Conservation (phyloP, 2,888 invertebrate species). For the Drosophila tanythrix region DNA sequence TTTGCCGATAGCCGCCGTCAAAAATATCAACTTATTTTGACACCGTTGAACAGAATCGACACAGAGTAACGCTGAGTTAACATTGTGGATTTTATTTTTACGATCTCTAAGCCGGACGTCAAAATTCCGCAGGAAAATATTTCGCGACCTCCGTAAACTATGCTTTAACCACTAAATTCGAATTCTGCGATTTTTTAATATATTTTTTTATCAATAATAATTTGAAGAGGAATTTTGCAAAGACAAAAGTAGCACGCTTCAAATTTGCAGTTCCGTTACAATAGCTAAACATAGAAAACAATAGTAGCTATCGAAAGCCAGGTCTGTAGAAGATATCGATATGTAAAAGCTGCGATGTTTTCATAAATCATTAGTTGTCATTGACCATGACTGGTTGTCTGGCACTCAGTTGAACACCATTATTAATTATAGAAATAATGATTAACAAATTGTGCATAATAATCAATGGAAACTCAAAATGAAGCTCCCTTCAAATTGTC, state of each 20-base stretch:
- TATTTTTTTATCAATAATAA: too few species aligned
- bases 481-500: slow-evolving; percentile 93
- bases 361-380: neutral
- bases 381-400: neutral
- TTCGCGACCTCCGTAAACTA: too few species aligned
- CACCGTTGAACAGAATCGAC: neutral
- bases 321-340: neutral
- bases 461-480: slow-evolving; percentile 50
- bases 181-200: too few species aligned
- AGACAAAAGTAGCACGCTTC: neutral
- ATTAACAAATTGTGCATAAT: slow-evolving; percentile 3
- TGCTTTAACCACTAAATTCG: too few species aligned
- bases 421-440: neutral
- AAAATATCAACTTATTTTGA: neutral
- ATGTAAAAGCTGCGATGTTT: neutral
- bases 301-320: neutral
- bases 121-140: too few species aligned
- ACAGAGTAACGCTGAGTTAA: neutral
- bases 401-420: neutral
- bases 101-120: neutral
- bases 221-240: neutral
- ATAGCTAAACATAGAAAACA: neutral
- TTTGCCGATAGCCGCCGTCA: neutral
- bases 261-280: neutral
- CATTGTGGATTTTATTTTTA: neutral